Conservation (phyloP, 1,140 invertebrate species). For the Drosophila orena region DNA sequence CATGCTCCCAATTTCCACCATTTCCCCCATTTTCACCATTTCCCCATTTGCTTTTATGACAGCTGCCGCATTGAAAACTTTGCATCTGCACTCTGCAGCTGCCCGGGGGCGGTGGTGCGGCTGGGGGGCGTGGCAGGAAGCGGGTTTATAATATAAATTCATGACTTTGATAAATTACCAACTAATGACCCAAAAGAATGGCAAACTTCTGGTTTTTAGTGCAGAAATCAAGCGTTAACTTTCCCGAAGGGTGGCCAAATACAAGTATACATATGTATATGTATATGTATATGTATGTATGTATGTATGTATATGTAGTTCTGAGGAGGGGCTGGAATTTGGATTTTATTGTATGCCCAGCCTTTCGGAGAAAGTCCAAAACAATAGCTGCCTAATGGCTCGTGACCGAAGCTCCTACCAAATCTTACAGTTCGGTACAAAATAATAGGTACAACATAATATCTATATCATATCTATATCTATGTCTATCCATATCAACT, state of each 20-base stretch:
- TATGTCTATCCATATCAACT: no score
- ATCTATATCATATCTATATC: no score
- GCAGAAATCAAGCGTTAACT: conserved; percentile 61
- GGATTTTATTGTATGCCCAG: conserved; percentile 13
- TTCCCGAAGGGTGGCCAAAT: conserved; percentile 20
- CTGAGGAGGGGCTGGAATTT: conserved; percentile 19
- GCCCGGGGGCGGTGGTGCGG: not conserved
- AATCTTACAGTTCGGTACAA: not conserved
- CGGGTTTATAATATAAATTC: conserved; percentile 58
- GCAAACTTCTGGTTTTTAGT: conserved; percentile 74
- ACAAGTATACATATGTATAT: no score
- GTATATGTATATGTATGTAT: no score
- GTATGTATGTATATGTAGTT: no score
- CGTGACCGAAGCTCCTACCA: conserved; percentile 43
- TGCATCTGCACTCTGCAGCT: conserved; percentile 68
- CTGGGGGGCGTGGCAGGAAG: not conserved
- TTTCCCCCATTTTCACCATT: conserved; percentile 11
- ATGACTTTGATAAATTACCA: conserved; percentile 82
- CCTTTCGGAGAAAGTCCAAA: conserved; percentile 21
- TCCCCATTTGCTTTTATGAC: conserved; percentile 63
- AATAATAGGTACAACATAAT: no score
- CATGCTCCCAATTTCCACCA: not conserved
- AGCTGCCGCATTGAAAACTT: conserved; percentile 60
- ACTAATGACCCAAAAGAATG: conserved; percentile 77
- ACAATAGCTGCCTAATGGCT: conserved; percentile 76